A percentile compares a stretch with the other conserved stretches of the same genome.
Evolutionary conservation across 1,140 invertebrate genomes (phyloP).

Genomic region (Calliphora vicina): DNA sequence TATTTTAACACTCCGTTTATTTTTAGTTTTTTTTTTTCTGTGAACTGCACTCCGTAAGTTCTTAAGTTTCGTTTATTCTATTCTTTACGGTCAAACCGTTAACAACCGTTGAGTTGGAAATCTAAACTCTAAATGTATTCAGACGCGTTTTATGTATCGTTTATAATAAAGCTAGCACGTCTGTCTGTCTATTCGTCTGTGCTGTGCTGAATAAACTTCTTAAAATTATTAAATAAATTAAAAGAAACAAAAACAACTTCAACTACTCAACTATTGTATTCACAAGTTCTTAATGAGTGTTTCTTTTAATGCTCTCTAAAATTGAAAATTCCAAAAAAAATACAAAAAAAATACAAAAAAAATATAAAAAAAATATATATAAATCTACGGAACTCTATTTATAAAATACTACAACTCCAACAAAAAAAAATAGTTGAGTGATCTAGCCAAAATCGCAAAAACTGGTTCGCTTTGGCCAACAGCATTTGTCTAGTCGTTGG

Average conservation of each 20-base stretch:
- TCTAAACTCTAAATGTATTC: conserved; percentile 8
- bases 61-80: background rate
- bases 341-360: too few species aligned
- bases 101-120: conserved; percentile 16
- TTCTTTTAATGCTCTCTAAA: background rate
- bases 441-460: background rate
- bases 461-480: conserved; percentile 6
- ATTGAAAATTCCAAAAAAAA: background rate
- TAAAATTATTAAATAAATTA: background rate
- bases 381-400: too few species aligned
- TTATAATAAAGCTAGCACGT: conserved; percentile 1
- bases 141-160: background rate
- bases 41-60: background rate
- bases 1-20: background rate
- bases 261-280: conserved; percentile 4
- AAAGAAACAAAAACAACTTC: background rate
- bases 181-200: background rate
- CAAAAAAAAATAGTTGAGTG: background rate
- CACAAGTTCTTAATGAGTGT: conserved; percentile 22
- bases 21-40: background rate
- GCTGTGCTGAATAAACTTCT: conserved; percentile 2
- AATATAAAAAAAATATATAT: background rate
- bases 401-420: background rate
- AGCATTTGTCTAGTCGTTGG: background rate
- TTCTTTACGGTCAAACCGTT: background rate